Conservation (phyloP, 1,140 invertebrate species). For the Potamilus streckersoni region DNA sequence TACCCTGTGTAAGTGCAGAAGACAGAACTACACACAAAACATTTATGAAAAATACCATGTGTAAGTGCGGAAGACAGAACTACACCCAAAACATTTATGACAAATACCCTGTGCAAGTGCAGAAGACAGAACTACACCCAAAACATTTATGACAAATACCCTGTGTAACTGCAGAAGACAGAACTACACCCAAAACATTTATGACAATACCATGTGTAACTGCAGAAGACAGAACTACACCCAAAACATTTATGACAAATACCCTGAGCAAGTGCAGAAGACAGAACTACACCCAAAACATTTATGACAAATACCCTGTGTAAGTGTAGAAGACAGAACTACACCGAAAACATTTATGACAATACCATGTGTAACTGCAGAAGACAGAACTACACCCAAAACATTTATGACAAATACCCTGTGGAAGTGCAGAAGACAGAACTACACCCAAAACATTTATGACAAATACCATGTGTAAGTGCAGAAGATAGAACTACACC, state of each 20-base stretch:
- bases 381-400: no score
- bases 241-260: slow-evolving; percentile 6
- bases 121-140: no score
- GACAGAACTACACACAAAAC: no score
- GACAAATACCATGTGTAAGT: no score
- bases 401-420: no score
- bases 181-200: not conserved
- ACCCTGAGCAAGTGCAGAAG: slow-evolving; percentile 57
- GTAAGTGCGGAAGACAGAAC: slow-evolving; percentile 36
- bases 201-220: slow-evolving; percentile 53
- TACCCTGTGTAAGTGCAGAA: slow-evolving; percentile 58
- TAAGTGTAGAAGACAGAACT: slow-evolving; percentile 30
- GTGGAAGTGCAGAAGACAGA: no score
- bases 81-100: not conserved
- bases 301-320: slow-evolving; percentile 49
- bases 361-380: no score
- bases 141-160: slow-evolving; percentile 35
- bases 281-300: no score
- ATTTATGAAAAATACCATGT: slow-evolving; percentile 45
- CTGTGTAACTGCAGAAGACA: slow-evolving; percentile 44
- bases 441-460: no score
- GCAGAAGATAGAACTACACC: no score
- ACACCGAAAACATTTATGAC: not conserved
- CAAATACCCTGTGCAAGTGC: slow-evolving; percentile 59
- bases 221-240: no score